Conservation (phyloP, 2,888 invertebrate species). For the Catocala fraxini region DNA sequence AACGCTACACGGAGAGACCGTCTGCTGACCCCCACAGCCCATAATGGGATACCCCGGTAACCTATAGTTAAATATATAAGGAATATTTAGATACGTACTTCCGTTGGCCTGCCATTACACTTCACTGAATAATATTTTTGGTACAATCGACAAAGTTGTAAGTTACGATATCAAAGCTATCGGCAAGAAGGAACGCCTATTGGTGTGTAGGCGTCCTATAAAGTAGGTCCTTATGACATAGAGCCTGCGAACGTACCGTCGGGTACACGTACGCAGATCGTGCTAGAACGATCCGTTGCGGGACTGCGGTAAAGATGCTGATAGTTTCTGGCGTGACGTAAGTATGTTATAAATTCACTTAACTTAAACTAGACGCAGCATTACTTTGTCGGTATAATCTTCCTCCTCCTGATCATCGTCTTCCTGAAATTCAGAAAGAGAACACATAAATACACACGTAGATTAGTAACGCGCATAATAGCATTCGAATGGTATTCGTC, state of each 20-base stretch:
- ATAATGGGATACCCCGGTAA: background rate
- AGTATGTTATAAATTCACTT: conserved; percentile 2
- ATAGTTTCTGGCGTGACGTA: conserved; percentile 16
- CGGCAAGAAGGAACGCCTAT: conserved; percentile 20
- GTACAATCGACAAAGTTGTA: conserved; percentile 31
- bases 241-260: no score
- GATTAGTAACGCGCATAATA: background rate
- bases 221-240: no score
- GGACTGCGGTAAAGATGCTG: conserved; percentile 14
- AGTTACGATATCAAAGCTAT: conserved; percentile 15
- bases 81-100: conserved; percentile 37
- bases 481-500: no score
- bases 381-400: conserved; percentile 59
- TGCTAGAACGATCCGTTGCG: no score
- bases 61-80: conserved; percentile 1
- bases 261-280: no score
- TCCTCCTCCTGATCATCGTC: conserved; percentile 54
- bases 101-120: conserved; percentile 18
- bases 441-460: background rate
- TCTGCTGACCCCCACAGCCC: background rate
- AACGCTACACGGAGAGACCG: background rate
- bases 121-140: conserved; percentile 34
- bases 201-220: no score
- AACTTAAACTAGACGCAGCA: conserved; percentile 58
- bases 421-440: conserved; percentile 43